Base-by-base conservation (phyloP, 30 jellyfish, hydroid and myxozoan species). In the Pseudorhiza aurosa region DNA sequence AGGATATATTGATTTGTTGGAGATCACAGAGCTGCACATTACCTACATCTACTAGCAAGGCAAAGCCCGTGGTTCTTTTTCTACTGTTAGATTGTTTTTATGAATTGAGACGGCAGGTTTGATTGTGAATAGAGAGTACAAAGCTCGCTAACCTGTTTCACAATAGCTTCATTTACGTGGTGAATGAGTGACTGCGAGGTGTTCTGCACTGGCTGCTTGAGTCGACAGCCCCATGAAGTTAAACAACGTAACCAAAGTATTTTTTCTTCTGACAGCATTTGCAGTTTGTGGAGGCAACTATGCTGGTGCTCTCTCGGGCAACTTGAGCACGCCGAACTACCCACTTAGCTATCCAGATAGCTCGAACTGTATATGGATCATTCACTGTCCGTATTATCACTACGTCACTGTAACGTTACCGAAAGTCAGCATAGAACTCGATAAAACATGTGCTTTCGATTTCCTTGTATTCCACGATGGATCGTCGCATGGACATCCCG, bases 281-380 rank as follows among this genome's bases (percentile, higher is more conserved):
- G 91, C 84, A 80, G 91, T 65, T 15, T 80, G 91, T 80, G 91
- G 91, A 8, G 91, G 91, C 36, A 80, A 65, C 43, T 80, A 80
- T 58, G 84, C 76, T 4, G 91, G 91, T 32, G 24, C 91, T 9
- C 84, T 36, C 19, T 28, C 45, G 24, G 91, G 91, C 18, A 80
- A 80, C 37, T 25, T 80, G 40, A 80, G 91, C 84, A 80, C 91
- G 49, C 91, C 84, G 18, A 80, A 80, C 75, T 80, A 64, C 42
- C 91, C 91, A 21, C 65, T 1, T 32, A 65, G 71, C 33, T 80
- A 80, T 42, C 91, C 84, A 37, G 91, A 65, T 51, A 57, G 91
- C 33, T 80, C 91, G 30, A 65, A 80, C 29, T 80, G 91, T 44
- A 22, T 80, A 37, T 80, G 91, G 91, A 65, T 80, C 0, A 80